A percentile compares a stretch with the other conserved stretches of the same genome.
These are phyloP conservation scores for Thereuonema tuberculata DNA, from an alignment of 1,140 invertebrate genomes.

Conservation along the genomic window DNA sequence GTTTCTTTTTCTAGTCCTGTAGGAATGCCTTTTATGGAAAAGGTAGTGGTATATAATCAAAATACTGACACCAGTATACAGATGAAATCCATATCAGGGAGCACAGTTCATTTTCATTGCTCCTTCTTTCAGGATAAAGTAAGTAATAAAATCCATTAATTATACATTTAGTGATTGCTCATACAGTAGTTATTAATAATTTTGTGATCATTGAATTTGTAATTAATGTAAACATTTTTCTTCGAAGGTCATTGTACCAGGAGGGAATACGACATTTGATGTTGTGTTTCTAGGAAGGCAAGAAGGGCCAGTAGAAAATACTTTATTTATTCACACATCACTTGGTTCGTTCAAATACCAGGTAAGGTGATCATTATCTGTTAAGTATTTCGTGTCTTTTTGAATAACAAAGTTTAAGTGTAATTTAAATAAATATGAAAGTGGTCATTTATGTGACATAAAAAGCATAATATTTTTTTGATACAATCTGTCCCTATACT, in stretches of 20 bases:
- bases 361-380: slow-evolving; percentile 41
- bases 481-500: too few species aligned
- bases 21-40: slow-evolving; percentile 63
- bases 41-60: slow-evolving; percentile 62
- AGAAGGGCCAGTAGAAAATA: slow-evolving; percentile 72
- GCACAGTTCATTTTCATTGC: slow-evolving; percentile 75
- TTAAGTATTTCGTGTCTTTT: too few species aligned
- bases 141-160: slow-evolving; percentile 10
- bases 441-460: not conserved
- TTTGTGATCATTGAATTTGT: too few species aligned
- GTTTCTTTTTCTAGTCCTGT: slow-evolving; percentile 48
- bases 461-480: too few species aligned
- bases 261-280: slow-evolving; percentile 86
- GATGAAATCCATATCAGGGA: slow-evolving; percentile 72
- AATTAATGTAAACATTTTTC: too few species aligned
- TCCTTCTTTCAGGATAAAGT: slow-evolving; percentile 86
- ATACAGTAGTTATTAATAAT: too few species aligned
- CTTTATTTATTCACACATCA: slow-evolving; percentile 84
- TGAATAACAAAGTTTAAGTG: not conserved
- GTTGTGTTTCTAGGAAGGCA: slow-evolving; percentile 85
- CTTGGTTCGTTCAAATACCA: slow-evolving; percentile 69
- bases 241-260: slow-evolving; percentile 69
- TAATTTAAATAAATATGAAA: not conserved
- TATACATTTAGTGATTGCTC: slow-evolving; percentile 8
- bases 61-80: slow-evolving; percentile 60